A percentile compares a stretch with the other conserved stretches of the same genome.
Evolutionary conservation across 2,797 vertebrate species (phyloP).

Genomic region (Chelon auratus): DNA sequence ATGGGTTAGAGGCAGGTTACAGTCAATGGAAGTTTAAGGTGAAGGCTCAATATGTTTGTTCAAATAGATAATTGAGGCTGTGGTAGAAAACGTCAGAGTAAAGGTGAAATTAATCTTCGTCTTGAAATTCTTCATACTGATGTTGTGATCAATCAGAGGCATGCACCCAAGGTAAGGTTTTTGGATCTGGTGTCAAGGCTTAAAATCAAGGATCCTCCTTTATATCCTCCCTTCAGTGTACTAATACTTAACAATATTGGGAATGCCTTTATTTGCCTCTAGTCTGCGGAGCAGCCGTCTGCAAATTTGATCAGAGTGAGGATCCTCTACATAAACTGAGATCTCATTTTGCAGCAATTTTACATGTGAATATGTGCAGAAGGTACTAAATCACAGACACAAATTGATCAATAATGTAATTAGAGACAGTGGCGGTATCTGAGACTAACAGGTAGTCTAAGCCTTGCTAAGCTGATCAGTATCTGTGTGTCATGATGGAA

Average conservation of each 20-base stretch:
- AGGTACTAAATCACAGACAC: slow-evolving; percentile 1
- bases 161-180: too few relatives aligned
- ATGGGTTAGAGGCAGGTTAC: background rate
- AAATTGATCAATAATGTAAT: slow-evolving; percentile 49
- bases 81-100: slow-evolving; percentile 15
- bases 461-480: slow-evolving; percentile 10
- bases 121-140: slow-evolving; percentile 25
- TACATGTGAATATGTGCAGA: slow-evolving; percentile 11
- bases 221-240: slow-evolving; percentile 2
- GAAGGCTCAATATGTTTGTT: slow-evolving; percentile 24
- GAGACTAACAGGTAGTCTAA: slow-evolving; percentile 18
- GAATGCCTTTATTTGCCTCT: slow-evolving; percentile 3
- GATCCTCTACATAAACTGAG: background rate
- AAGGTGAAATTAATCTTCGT: slow-evolving; percentile 22
- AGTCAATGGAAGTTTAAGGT: slow-evolving; percentile 33
- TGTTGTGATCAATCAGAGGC: slow-evolving; percentile 8
- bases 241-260: background rate
- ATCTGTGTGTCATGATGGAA: slow-evolving; percentile 12
- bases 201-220: slow-evolving; percentile 1
- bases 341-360: background rate
- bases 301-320: slow-evolving; percentile 12
- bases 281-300: background rate
- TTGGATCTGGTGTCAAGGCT: too few relatives aligned
- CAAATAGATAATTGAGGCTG: slow-evolving; percentile 3
- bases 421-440: slow-evolving; percentile 33